Percentiles rank a stretch among this genome's conserved stretches.
These are phyloP conservation scores for Prionailurus viverrinus DNA, from an alignment of 2,113 vertebrate species.

Conservation along the genomic window DNA sequence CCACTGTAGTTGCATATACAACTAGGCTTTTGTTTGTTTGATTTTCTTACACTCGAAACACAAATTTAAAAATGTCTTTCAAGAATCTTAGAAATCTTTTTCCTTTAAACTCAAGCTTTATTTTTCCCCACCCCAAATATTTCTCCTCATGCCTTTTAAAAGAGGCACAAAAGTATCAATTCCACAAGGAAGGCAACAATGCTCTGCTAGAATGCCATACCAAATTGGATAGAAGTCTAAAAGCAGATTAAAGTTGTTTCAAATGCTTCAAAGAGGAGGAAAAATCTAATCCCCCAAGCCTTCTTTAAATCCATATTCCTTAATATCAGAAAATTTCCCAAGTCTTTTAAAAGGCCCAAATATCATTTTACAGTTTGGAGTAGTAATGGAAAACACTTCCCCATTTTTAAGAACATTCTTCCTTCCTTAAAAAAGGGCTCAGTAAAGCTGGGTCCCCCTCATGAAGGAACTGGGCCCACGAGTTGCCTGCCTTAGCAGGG, in stretches of 20 bases:
- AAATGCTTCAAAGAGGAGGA: slow-evolving; percentile 72
- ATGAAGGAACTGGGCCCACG: not conserved
- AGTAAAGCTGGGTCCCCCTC: not conserved
- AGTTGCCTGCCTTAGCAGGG: not conserved
- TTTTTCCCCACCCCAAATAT: not conserved
- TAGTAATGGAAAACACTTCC: slow-evolving; percentile 44
- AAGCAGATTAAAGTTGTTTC: slow-evolving; percentile 76
- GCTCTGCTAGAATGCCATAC: not conserved
- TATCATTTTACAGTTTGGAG: slow-evolving; percentile 79
- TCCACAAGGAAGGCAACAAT: not conserved
- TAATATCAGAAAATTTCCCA: slow-evolving; percentile 73
- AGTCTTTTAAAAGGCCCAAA: slow-evolving; percentile 69
- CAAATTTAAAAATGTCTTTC: not conserved
- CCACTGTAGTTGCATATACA: not conserved
- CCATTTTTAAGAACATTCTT: slow-evolving; percentile 23
- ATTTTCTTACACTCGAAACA: slow-evolving; percentile 9
- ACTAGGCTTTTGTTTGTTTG: not conserved
- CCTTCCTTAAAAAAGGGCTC: not conserved
- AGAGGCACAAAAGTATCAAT: slow-evolving; percentile 60
- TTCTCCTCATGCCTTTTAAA: slow-evolving; percentile 47
- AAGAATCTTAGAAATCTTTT: not conserved
- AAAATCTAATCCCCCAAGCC: slow-evolving; percentile 60
- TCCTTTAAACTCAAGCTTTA: not conserved
- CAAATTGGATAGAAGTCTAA: slow-evolving; percentile 43
- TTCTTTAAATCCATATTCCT: slow-evolving; percentile 73